These are phyloP conservation scores for Oreochromis grahami DNA, from an alignment of 2,797 vertebrate genomes.

Conservation along the genomic window DNA sequence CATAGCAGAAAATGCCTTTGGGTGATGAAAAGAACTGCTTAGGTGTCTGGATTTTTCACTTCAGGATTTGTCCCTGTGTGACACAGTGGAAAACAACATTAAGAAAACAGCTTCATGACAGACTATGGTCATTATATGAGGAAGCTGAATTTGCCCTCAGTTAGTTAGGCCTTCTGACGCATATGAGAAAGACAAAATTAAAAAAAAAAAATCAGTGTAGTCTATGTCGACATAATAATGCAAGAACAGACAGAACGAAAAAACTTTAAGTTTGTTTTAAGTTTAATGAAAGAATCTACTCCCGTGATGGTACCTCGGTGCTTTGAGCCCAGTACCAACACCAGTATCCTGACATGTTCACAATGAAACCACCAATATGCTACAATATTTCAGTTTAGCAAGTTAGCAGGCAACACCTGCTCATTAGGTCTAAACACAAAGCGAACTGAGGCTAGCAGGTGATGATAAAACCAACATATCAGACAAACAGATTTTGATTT, in stretches of 20 bases:
- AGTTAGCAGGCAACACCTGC: not conserved
- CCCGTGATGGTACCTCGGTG: not conserved
- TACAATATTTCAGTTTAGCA: not conserved
- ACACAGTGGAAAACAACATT: constrained; percentile 53
- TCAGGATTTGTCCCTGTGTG: constrained; percentile 34
- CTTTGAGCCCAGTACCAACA: not conserved
- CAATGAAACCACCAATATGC: not conserved
- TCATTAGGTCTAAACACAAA: not conserved
- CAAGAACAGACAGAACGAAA: not conserved
- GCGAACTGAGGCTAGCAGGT: not conserved
- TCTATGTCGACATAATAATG: not conserved
- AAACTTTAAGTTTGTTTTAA: not conserved
- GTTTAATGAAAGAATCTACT: not conserved
- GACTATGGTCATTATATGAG: constrained; percentile 1
- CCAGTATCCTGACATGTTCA: not conserved
- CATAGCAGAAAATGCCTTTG: constrained; percentile 45
- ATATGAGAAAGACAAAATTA: not conserved
- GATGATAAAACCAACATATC: not conserved
- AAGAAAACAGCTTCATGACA: constrained; percentile 34
- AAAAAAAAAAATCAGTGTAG: not conserved
- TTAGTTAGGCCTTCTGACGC: not conserved
- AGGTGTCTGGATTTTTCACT: constrained; percentile 55
- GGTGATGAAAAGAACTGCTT: constrained; percentile 40
- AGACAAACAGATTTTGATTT: not conserved
- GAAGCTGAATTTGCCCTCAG: constrained; percentile 5